These are phyloP conservation scores for Turritopsis rubra DNA, from an alignment of 30 jellyfish, hydroid and myxozoan species.

Conservation along the genomic window DNA sequence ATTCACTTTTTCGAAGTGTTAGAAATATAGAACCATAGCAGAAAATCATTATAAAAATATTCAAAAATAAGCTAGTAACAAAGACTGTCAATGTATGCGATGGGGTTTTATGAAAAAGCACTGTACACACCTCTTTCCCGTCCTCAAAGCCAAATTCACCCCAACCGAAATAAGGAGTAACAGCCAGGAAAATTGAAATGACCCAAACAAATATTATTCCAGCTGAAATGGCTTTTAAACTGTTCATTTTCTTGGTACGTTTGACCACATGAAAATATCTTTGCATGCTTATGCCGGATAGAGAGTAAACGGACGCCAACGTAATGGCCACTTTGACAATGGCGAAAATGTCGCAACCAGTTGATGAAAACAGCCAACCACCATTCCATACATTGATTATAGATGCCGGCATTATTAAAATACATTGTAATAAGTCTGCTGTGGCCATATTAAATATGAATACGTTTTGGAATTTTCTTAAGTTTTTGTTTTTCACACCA, in stretches of 20 bases:
- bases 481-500: constrained; percentile 42
- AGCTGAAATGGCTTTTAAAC: constrained; percentile 18
- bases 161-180: constrained; percentile 71
- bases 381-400: constrained; percentile 27
- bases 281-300: constrained; percentile 79
- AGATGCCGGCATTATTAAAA: constrained; percentile 60
- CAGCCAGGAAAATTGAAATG: constrained; percentile 35
- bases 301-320: constrained; percentile 65
- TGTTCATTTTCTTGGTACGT: constrained; percentile 30
- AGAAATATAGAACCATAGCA: constrained; percentile 50
- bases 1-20: constrained; percentile 13
- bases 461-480: constrained; percentile 49
- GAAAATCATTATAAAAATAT: constrained; percentile 47
- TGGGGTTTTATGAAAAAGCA: constrained; percentile 34
- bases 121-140: constrained; percentile 76
- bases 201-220: constrained; percentile 39
- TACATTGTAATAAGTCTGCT: constrained; percentile 64
- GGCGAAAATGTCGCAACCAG: constrained; percentile 36
- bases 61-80: constrained; percentile 41
- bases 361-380: constrained; percentile 44
- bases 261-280: constrained; percentile 59
- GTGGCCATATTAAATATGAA: constrained; percentile 72
- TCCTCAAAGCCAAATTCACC: constrained; percentile 75
- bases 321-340: constrained; percentile 48
- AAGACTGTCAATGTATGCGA: constrained; percentile 60